These are phyloP conservation scores for Calycopis cecrops DNA, from an alignment of 1,140 invertebrate genomes.

Conservation along the genomic window DNA sequence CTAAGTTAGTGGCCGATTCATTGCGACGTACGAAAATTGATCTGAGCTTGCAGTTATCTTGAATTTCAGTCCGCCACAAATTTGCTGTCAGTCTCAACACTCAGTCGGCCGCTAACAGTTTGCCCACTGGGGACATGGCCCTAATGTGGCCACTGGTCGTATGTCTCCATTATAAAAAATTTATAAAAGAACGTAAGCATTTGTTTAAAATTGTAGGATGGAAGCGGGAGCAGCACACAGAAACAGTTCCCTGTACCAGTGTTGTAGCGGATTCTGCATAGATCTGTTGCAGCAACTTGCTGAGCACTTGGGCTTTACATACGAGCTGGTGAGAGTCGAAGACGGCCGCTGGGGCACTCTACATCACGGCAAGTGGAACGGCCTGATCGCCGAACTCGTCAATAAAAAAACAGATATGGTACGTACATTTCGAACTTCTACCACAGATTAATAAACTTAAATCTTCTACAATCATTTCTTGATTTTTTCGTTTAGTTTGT, in stretches of 20 bases:
- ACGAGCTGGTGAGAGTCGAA: slow-evolving; percentile 94
- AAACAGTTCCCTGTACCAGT: slow-evolving; percentile 91
- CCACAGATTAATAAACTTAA: not conserved
- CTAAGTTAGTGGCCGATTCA: too few species aligned
- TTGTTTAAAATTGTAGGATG: slow-evolving; percentile 72
- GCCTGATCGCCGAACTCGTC: slow-evolving; percentile 93
- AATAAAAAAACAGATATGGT: slow-evolving; percentile 96
- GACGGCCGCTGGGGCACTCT: slow-evolving; percentile 96
- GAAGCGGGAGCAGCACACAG: slow-evolving; percentile 85
- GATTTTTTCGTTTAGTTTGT: too few species aligned
- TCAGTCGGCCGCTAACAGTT: too few species aligned
- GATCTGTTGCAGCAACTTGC: slow-evolving; percentile 94
- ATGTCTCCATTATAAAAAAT: too few species aligned
- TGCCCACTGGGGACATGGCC: too few species aligned
- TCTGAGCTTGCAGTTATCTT: too few species aligned
- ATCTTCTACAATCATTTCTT: too few species aligned
- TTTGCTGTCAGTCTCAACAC: too few species aligned
- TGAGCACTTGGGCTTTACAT: slow-evolving; percentile 96
- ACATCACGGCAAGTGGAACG: slow-evolving; percentile 97
- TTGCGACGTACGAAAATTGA: too few species aligned
- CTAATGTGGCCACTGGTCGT: too few species aligned
- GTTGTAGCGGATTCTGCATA: slow-evolving; percentile 98
- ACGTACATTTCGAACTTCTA: slow-evolving; percentile 14
- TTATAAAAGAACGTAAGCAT: not conserved
- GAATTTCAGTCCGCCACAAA: too few species aligned